Base-by-base conservation (phyloP, 1,140 invertebrate species). In the Brachionus rubens region DNA sequence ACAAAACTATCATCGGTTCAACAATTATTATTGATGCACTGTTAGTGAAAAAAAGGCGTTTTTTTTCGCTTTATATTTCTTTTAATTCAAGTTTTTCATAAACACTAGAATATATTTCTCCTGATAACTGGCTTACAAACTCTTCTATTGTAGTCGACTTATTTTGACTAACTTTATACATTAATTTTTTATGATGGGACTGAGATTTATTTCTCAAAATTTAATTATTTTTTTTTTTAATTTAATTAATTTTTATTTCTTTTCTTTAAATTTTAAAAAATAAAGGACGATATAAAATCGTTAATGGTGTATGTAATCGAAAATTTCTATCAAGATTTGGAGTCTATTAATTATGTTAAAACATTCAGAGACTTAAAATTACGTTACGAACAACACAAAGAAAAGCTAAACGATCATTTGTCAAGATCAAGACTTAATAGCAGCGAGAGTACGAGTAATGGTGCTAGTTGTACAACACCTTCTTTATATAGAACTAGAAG, bases 261-360 rank as follows among this genome's bases (percentile, higher is more conserved):
- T 56, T 68, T 12, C 41, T n/a, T 1, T 33, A 5, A 56, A 77
- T 46, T 75, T 1, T 77, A 30, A 33, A 30, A 46, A 7, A 50
- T 16, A n/a, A 78, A 90, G 89, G 94, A 98, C 87, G 94, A 96
- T 85, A 92, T 97, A 46, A 96, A 94, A 86, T 91, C 91, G n/a
- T 87, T 98, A 78, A 94, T 92, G 87, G 90, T 90, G 52, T 92
- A 98, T 83, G 90, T 97, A 79, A 91, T 96, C 78, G 94, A 97
- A 86, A 94, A 92, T 85, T 97, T 93, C 84, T 28, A 92, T 65
- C 92, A 94, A 85, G 90, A 92, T 79, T 86, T 98, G 80, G 93
- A 96, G 83, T 89, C 91, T 81, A 90, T 97, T 81, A 91, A 93
- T 83, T 98, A 98, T 87, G 95, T 98, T 79, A 92, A 96, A 86